Evolutionary conservation across 2,113 vertebrate species (phyloP).

Genomic region (Crotalus tigris): DNA sequence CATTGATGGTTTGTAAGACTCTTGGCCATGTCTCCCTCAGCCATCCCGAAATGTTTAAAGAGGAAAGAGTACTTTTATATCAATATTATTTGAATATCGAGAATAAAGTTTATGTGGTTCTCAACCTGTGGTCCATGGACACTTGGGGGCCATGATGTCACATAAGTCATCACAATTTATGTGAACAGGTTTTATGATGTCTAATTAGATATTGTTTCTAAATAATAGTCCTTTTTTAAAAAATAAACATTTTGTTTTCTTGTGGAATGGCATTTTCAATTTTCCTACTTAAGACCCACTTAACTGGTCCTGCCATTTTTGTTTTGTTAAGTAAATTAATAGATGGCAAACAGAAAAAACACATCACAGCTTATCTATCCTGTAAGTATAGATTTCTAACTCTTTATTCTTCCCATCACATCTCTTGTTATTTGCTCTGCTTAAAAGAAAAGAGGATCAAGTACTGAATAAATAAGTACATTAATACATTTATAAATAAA

Average conservation of each 20-base stretch:
- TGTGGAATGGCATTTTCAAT: slow-evolving; percentile 15
- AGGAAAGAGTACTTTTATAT: background rate
- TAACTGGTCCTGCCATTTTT: slow-evolving; percentile 2
- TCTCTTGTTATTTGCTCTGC: slow-evolving; percentile 54
- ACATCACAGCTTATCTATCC: background rate
- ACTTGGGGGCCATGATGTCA: background rate
- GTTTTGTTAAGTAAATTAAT: slow-evolving; percentile 15
- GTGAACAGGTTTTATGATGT: background rate
- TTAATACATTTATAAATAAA: slow-evolving; percentile 12
- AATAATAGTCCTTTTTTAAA: background rate
- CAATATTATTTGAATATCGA: background rate
- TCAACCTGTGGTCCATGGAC: background rate
- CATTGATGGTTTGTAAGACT: background rate
- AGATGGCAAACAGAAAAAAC: slow-evolving; percentile 23
- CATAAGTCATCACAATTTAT: background rate
- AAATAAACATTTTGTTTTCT: background rate
- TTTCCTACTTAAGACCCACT: slow-evolving; percentile 35
- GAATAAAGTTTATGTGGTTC: background rate
- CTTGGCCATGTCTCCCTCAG: background rate
- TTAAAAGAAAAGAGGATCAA: slow-evolving; percentile 64
- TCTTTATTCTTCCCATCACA: slow-evolving; percentile 26
- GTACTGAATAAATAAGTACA: slow-evolving; percentile 38
- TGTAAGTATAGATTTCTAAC: slow-evolving; percentile 14
- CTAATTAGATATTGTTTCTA: background rate
- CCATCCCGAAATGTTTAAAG: background rate